phyloP scores from a whole-genome alignment of 2,888 invertebrate genomes.

The Orchesella flavescens region DNA sequence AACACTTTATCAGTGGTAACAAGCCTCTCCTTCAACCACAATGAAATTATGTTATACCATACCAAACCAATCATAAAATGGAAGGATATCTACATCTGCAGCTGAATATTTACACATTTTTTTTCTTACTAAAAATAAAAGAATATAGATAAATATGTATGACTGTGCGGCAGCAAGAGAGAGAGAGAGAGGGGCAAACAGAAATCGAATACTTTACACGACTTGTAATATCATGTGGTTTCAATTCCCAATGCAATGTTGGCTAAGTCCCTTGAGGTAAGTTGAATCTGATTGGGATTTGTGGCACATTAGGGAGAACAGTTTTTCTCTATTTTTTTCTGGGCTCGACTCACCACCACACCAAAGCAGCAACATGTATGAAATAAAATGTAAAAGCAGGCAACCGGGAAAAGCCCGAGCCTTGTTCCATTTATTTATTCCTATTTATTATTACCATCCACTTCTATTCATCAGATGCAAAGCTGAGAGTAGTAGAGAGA shows the following conservation, averaged over 20 bases:
- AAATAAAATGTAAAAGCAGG: constrained; percentile 1
- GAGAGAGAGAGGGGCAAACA: constrained; percentile 3
- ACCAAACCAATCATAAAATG: neutral
- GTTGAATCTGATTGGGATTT: constrained; percentile 69
- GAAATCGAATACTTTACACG: neutral
- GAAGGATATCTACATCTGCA: neutral
- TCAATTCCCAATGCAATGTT: constrained; percentile 55
- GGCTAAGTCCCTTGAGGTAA: constrained; percentile 66
- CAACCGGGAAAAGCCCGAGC: constrained; percentile 35
- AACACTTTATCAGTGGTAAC: too few relatives aligned
- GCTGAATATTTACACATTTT: neutral
- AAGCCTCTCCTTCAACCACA: neutral
- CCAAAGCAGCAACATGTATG: neutral
- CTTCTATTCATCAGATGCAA: constrained; percentile 1
- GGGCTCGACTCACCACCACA: constrained; percentile 16
- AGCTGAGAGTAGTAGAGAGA: neutral
- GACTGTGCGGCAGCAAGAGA: neutral
- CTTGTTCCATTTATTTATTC: neutral
- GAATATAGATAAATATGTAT: neutral
- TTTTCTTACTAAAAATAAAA: too few relatives aligned
- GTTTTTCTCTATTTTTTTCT: constrained; percentile 42
- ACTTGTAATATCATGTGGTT: constrained; percentile 60
- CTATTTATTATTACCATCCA: constrained; percentile 9
- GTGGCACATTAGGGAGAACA: constrained; percentile 66
- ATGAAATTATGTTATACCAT: neutral